Evolutionary conservation across 2,888 invertebrate genomes (phyloP), one percentile per base, ranked within the genome.

Genomic region (Ectemnius lituratus): DNA sequence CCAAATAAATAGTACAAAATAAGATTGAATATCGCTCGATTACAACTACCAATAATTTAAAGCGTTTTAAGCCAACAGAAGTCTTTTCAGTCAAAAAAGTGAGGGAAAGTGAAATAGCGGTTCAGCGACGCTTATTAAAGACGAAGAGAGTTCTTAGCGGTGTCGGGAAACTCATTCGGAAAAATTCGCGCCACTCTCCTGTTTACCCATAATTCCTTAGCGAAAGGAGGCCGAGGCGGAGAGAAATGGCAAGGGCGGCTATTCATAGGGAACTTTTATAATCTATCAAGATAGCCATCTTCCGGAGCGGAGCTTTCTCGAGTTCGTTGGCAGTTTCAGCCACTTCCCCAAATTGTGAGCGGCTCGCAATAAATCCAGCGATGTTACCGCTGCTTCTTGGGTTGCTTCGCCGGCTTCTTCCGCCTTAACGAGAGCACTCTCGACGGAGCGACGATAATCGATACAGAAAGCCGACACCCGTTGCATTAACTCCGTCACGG

Each of bases 231-330:
- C n/a, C 11, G 14, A 6, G n/a, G 3, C 14, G 52, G 16, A 16
- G 5, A 52, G 16, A 16, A 11, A 16, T 71, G 57, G 60, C 66
- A 61, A 59, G 58, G 49, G 60, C 28, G 59, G 64, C 65, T 64
- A 68, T 69, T 68, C 67, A 56, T 75, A 70, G 71, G 56, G 46
- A 76, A 80, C 67, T 76, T 74, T 74, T 66, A 72, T 72, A 70
- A 80, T 72, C 75, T 67, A 76, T 74, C 76, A 70, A 74, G 76
- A 76, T 60, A 46, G 63, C 67, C 72, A 80, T 79, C 80, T 75
- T 70, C 62, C 67, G 57, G 58, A 66, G 16, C 27, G 47, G 56
- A 61, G 70, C 47, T 37, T 37, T 37, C 49, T 60, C n/a, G 11
- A 27, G 5, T 37, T 76, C 20, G 20, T n/a, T 18, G 37, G 69